phyloP scores from a whole-genome alignment of 2,888 invertebrate species.

The Dyspetes luteomarginatus region DNA sequence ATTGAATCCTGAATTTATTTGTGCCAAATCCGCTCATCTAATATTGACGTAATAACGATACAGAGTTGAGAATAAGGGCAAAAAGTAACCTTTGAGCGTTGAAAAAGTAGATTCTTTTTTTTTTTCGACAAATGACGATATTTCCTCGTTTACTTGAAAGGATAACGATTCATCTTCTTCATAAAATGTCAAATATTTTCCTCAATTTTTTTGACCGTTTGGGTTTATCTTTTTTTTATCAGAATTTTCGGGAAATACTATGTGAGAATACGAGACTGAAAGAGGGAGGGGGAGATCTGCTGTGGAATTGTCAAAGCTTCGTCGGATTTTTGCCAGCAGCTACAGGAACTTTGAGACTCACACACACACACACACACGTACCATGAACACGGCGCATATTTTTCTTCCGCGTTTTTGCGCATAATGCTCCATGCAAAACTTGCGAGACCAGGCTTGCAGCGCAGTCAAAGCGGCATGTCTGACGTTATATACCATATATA shows the following conservation, averaged over 20 bases:
- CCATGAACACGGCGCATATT: slow-evolving; percentile 57
- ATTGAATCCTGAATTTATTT: slow-evolving; percentile 38
- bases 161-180: too few relatives aligned
- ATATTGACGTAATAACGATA: neutral
- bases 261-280: neutral
- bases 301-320: slow-evolving; percentile 33
- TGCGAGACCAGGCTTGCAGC: slow-evolving; percentile 28
- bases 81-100: too few relatives aligned
- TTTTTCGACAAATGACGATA: neutral
- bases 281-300: slow-evolving; percentile 6
- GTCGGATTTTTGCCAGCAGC: slow-evolving; percentile 45
- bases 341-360: slow-evolving; percentile 4
- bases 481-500: slow-evolving; percentile 15
- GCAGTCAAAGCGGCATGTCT: slow-evolving; percentile 29
- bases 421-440: slow-evolving; percentile 62
- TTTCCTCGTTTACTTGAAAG: too few relatives aligned
- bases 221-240: too few relatives aligned
- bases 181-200: too few relatives aligned
- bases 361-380: slow-evolving; percentile 1
- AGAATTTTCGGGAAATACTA: slow-evolving; percentile 17
- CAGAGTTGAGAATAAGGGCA: neutral
- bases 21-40: slow-evolving; percentile 1
- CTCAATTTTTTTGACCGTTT: too few relatives aligned
- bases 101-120: neutral
- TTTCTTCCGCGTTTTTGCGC: slow-evolving; percentile 58